These are phyloP conservation scores for Sturmia bella DNA, from an alignment of 2,888 invertebrate genomes.

Conservation along the genomic window DNA sequence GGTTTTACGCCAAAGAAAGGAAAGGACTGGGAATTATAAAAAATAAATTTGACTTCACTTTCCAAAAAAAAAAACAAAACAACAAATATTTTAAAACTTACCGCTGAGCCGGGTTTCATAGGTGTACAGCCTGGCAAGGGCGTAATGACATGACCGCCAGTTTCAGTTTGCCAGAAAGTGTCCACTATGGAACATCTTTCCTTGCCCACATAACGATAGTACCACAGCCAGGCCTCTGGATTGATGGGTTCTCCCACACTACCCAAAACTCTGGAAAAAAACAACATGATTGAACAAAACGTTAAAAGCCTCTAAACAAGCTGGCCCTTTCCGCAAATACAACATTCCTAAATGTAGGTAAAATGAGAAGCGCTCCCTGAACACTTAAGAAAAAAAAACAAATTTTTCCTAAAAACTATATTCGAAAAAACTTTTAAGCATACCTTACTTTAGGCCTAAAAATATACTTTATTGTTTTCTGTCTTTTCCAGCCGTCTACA, in stretches of 20 bases:
- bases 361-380: too few relatives aligned
- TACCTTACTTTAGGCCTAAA: too few relatives aligned
- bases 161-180: constrained; percentile 99
- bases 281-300: neutral
- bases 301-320: too few relatives aligned
- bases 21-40: constrained; percentile 85
- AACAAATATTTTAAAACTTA: constrained; percentile 84
- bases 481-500: too few relatives aligned
- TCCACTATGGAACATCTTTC: constrained; percentile 95
- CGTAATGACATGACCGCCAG: constrained; percentile 98
- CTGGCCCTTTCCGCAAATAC: too few relatives aligned
- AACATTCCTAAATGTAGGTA: too few relatives aligned
- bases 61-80: neutral
- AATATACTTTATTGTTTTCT: too few relatives aligned
- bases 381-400: too few relatives aligned
- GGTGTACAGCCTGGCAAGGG: constrained; percentile 97
- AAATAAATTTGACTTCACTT: neutral
- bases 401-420: too few relatives aligned
- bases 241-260: constrained; percentile 99
- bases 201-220: constrained; percentile 91
- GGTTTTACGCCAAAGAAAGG: constrained; percentile 99
- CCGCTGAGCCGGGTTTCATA: constrained; percentile 99
- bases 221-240: constrained; percentile 99
- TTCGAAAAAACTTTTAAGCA: too few relatives aligned
- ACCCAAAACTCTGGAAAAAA: constrained; percentile 90